These are phyloP conservation scores for Notarius quadriscutis DNA, from an alignment of 2,113 vertebrate species.

Conservation along the genomic window DNA sequence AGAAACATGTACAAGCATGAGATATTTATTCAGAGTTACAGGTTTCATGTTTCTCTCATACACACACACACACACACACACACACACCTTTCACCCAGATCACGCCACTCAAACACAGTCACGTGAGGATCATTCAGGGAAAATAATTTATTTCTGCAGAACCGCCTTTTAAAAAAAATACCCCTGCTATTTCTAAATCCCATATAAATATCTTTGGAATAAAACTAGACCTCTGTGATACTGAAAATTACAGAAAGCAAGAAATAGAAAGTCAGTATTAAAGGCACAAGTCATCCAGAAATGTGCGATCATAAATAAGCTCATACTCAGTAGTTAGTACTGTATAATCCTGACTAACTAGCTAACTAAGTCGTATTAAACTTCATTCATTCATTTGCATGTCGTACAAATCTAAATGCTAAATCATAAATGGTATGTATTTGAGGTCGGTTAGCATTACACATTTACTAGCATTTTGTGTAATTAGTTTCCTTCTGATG, in stretches of 20 bases:
- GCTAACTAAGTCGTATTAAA: background rate
- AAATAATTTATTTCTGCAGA: background rate
- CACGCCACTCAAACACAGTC: background rate
- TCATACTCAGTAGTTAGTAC: background rate
- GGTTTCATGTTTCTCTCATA: background rate
- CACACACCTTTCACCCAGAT: background rate
- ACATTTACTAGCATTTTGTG: background rate
- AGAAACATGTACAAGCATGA: background rate
- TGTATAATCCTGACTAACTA: background rate
- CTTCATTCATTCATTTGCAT: background rate
- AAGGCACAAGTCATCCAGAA: background rate
- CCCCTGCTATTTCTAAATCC: background rate
- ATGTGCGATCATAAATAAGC: background rate
- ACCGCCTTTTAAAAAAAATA: constrained; percentile 7
- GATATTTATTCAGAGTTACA: background rate
- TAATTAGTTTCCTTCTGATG: background rate
- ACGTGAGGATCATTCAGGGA: background rate
- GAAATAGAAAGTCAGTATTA: background rate
- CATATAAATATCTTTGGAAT: constrained; percentile 45
- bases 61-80: background rate
- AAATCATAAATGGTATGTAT: background rate
- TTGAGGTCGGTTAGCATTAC: background rate
- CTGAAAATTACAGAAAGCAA: background rate
- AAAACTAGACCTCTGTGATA: background rate
- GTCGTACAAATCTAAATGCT: background rate